These are phyloP conservation scores for Lithosia quadra DNA, from an alignment of 2,888 invertebrate species.

Conservation along the genomic window DNA sequence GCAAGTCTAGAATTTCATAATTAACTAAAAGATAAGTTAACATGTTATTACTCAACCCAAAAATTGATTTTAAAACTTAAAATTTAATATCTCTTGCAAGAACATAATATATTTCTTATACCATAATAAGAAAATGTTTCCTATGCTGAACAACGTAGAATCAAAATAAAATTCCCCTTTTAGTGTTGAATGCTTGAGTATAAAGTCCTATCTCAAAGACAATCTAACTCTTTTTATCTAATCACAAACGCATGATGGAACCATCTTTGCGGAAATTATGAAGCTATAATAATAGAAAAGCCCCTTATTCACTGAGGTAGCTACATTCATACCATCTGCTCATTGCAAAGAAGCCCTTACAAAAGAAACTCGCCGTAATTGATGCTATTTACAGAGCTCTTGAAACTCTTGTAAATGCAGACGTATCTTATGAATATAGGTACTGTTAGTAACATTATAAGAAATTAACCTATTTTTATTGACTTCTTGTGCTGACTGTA, in stretches of 20 bases:
- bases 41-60: too few species aligned
- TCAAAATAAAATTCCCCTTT: too few species aligned
- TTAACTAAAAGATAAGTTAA: too few species aligned
- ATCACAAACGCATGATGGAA: constrained; percentile 27
- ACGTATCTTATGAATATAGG: constrained; percentile 1
- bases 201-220: not conserved
- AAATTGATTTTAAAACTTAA: too few species aligned
- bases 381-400: constrained; percentile 11
- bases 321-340: constrained; percentile 26
- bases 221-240: constrained; percentile 10
- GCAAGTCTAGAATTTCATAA: too few species aligned
- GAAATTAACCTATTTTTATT: constrained; percentile 5
- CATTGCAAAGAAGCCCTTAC: constrained; percentile 33
- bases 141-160: too few species aligned
- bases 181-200: too few species aligned
- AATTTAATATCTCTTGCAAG: too few species aligned
- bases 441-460: not conserved
- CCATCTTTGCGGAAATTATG: constrained; percentile 29
- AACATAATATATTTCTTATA: too few species aligned
- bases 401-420: not conserved
- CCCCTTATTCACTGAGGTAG: constrained; percentile 34
- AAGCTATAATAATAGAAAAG: constrained; percentile 21
- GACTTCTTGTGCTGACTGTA: too few species aligned
- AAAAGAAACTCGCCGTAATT: constrained; percentile 17
- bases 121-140: too few species aligned